These are phyloP conservation scores for Pterocles gutturalis DNA, from an alignment of 2,113 vertebrate genomes.

Conservation along the genomic window DNA sequence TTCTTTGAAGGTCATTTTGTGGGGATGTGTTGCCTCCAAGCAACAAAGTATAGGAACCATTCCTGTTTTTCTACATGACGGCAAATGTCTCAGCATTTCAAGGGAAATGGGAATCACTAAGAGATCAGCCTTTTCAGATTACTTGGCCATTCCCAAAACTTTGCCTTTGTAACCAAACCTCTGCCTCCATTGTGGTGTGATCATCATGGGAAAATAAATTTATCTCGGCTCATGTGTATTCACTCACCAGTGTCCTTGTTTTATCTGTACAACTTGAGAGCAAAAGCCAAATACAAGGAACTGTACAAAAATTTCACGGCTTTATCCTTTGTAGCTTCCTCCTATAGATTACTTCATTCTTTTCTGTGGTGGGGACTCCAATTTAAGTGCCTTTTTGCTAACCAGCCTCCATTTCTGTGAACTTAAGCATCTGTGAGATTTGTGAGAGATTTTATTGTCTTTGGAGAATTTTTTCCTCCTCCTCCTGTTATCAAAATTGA, in stretches of 20 bases:
- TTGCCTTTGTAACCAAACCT: neutral
- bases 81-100: neutral
- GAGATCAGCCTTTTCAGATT: neutral
- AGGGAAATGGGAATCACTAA: neutral
- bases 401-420: neutral
- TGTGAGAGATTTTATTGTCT: conserved; percentile 34
- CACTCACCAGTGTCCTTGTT: neutral
- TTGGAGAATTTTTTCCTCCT: neutral
- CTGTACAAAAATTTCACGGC: neutral
- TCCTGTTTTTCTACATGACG: neutral
- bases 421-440: conserved; percentile 6
- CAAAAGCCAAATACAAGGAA: neutral
- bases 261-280: neutral
- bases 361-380: neutral
- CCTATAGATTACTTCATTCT: neutral
- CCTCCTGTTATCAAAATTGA: conserved; percentile 47
- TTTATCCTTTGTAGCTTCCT: neutral
- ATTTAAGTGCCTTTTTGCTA: neutral
- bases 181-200: neutral
- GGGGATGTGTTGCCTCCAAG: conserved; percentile 8
- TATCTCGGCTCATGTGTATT: neutral
- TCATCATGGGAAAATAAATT: neutral
- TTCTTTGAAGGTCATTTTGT: neutral
- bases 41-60: neutral
- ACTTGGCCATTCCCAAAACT: neutral